Conservation (phyloP, 2,113 vertebrate genomes). For the Stegastes partitus region DNA sequence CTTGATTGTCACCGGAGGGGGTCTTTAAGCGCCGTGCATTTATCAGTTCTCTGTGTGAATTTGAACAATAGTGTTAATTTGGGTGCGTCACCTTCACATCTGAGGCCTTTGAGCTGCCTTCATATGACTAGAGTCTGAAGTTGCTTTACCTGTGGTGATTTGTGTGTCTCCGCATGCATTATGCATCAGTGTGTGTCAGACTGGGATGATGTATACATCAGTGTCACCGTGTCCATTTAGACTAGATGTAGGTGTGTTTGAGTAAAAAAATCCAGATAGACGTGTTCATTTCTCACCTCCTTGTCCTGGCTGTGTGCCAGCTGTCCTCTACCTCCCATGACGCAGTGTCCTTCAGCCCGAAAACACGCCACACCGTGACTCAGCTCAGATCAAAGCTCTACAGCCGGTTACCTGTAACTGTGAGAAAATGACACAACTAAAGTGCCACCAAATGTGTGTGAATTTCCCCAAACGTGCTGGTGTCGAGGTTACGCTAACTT, state of each 20-base stretch:
- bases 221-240: neutral
- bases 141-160: slow-evolving; percentile 10
- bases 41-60: slow-evolving; percentile 5
- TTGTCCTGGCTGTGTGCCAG: slow-evolving; percentile 62
- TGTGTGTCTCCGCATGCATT: slow-evolving; percentile 19
- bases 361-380: slow-evolving; percentile 60
- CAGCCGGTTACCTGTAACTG: slow-evolving; percentile 34
- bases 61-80: neutral
- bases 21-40: neutral
- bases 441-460: slow-evolving; percentile 12
- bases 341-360: slow-evolving; percentile 76
- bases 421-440: slow-evolving; percentile 33
- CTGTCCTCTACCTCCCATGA: slow-evolving; percentile 68
- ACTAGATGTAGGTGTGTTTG: slow-evolving; percentile 6
- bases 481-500: slow-evolving; percentile 13
- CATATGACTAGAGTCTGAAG: slow-evolving; percentile 11
- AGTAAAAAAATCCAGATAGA: slow-evolving; percentile 53
- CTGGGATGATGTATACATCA: slow-evolving; percentile 13
- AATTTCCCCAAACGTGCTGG: slow-evolving; percentile 14
- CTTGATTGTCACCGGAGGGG: too few relatives aligned
- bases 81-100: neutral
- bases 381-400: slow-evolving; percentile 48
- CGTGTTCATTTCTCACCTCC: slow-evolving; percentile 49
- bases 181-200: slow-evolving; percentile 12
- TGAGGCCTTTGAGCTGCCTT: neutral